Base-by-base conservation (phyloP, 2,797 vertebrate species). In the Lerista edwardsae region DNA sequence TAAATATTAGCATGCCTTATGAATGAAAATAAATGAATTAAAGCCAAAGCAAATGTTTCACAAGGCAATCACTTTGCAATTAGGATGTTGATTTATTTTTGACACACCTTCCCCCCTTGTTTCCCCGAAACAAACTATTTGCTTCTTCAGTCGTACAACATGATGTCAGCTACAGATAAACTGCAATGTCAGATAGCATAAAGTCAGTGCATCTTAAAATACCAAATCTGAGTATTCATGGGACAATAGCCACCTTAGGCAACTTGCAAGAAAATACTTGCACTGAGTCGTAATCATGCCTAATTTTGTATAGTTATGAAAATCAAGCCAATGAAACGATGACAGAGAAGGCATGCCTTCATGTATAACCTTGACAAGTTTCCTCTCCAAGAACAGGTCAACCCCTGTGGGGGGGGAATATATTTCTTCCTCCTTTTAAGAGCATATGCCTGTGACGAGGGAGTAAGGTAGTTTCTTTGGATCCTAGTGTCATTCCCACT, bases 181-280 rank as follows among this genome's bases (percentile, higher is more conserved):
- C 55, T 34, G 41, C 29, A 62, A 57, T 82, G 69, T 82, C 80
- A 82, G 71, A 82, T 47, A 55, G 62, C 57, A 82, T 82, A 34
- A 74, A 82, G 62, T 74, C 80, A 64, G 71, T 82, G 59, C 19
- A 47, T 34, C 80, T 82, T 82, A 82, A 82, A 74, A 81, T 73
- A 72, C 36, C 68, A 57, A n/a, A 82, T 62, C 27, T 11, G 6
- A 62, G 57, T 44, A 82, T 82, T 62, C 25, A 21, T 64, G 69
- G 57, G 57, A 73, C 80, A 82, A 74, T 82, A 71, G 69, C 57
- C 39, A 47, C 71, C 69, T 47, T 82, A 82, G 80, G 80, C 71
- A 47, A 47, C 71, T 74, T 62, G n/a, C 27, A 74, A 47, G 39
- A 74, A 74, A 74, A 47, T 39, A 74, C 41, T 82, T 82, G n/a